Evolutionary conservation across 2,113 vertebrate genomes (phyloP), one percentile per base, ranked within the genome.

Genomic region (Cyanoramphus novaezelandiae): DNA sequence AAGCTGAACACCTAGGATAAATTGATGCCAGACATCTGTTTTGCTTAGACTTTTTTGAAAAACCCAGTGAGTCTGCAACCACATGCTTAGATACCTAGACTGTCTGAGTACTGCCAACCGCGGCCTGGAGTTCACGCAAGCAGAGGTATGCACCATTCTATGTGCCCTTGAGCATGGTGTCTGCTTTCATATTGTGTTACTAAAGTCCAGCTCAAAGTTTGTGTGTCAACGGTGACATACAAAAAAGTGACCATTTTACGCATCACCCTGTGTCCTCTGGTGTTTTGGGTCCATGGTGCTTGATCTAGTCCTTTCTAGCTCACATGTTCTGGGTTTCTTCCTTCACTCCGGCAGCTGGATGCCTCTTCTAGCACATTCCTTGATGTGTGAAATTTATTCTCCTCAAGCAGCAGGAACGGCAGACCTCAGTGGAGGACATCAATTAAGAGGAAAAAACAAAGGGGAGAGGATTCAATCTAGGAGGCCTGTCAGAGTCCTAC

Each of bases 141-240:
- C 5, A 39, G 52, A 67, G 8, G 2, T 37, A 9, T 21, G 8
- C 7, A 16, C 7, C 12, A 15, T 86, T 67, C 28, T 46, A 4
- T 10, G 2, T 15, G 9, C 4, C 21, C 53, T 71, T 62, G 44
- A 59, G 25, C 13, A 31, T 16, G 13, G 17, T 27, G 16, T 37
- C 25, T 74, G 9, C 31, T 63, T 86, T 63, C 1, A 9, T n/a
- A 2, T 23, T 27, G 13, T 35, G 7, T 47, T 23, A 4, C 17
- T 82, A 13, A 35, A 20, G 4, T 47, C 47, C 17, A 46, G n/a
- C 33, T 82, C 29, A 69, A 43, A 31, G 77, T 83, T 78, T 74
- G 2, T 62, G 4, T 49, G 7, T 10, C 1, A 3, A 10, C 1
- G 3, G 4, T 8, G 8, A 11, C 46, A 29, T 3, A 21, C 12